A percentile compares a stretch with the other conserved stretches of the same genome.
These are phyloP conservation scores for Platycheirus rosarum DNA, from an alignment of 2,888 invertebrate species.

Conservation along the genomic window DNA sequence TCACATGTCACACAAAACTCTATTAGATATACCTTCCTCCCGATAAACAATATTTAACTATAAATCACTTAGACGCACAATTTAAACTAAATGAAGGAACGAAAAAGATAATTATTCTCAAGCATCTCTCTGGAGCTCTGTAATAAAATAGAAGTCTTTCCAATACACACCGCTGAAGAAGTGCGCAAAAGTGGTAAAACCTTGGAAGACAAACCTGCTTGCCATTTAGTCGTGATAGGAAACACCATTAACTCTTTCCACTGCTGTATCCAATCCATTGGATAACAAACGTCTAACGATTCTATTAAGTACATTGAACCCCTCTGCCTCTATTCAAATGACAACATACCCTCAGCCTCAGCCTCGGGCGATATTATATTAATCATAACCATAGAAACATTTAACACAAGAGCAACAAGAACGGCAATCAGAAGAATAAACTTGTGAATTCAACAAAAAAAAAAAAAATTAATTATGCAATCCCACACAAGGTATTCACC, in stretches of 20 bases:
- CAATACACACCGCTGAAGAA: slow-evolving; percentile 20
- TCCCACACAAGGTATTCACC: slow-evolving; percentile 18
- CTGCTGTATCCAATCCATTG: neutral
- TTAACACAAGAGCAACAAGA: slow-evolving; percentile 2
- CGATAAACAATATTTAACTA: too few species aligned
- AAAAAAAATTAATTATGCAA: slow-evolving; percentile 21
- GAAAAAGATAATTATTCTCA: slow-evolving; percentile 22
- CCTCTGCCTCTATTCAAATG: slow-evolving; percentile 53
- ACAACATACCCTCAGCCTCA: slow-evolving; percentile 39
- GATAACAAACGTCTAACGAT: slow-evolving; percentile 43
- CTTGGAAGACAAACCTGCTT: slow-evolving; percentile 55
- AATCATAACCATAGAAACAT: slow-evolving; percentile 15
- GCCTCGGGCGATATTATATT: slow-evolving; percentile 22
- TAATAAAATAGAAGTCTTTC: neutral
- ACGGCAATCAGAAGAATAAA: neutral
- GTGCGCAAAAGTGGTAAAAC: slow-evolving; percentile 38
- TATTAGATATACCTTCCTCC: too few species aligned
- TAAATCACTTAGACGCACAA: neutral
- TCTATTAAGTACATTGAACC: slow-evolving; percentile 65
- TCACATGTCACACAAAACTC: too few species aligned
- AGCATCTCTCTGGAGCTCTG: slow-evolving; percentile 32
- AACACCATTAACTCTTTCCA: slow-evolving; percentile 8
- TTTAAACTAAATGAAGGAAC: neutral
- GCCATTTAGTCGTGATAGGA: slow-evolving; percentile 27
- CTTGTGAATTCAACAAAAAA: slow-evolving; percentile 11